Conservation (phyloP, 2,888 invertebrate genomes). For the Tricholauxania praeusta region DNA sequence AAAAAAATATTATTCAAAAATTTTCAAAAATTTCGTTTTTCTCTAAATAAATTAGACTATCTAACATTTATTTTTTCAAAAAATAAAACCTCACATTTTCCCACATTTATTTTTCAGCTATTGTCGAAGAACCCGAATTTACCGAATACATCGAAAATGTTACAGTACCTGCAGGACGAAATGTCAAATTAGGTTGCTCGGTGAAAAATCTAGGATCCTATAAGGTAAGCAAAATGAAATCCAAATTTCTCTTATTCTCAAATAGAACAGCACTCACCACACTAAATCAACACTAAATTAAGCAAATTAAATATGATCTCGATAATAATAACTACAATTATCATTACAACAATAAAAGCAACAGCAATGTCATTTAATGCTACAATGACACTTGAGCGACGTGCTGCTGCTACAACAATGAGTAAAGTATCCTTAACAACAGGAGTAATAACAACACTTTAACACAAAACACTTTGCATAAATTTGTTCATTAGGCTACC, state of each 20-base stretch:
- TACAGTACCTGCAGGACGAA: conserved; percentile 85
- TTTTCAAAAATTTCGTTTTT: not conserved
- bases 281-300: conserved; percentile 16
- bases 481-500: conserved; percentile 37
- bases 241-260: not conserved
- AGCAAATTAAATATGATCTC: conserved; percentile 29
- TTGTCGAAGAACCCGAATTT: conserved; percentile 89
- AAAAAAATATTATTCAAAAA: too few relatives aligned
- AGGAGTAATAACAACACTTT: conserved; percentile 5
- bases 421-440: not conserved
- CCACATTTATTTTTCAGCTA: conserved; percentile 71
- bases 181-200: conserved; percentile 88
- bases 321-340: conserved; percentile 5
- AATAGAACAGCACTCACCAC: too few relatives aligned
- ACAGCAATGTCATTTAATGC: conserved; percentile 1
- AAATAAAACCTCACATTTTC: not conserved
- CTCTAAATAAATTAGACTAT: not conserved
- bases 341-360: conserved; percentile 12
- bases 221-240: conserved; percentile 76
- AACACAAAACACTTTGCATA: conserved; percentile 37
- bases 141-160: conserved; percentile 91
- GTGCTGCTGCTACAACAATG: not conserved
- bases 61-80: not conserved
- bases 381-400: not conserved
- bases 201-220: conserved; percentile 92